Percentiles rank a stretch among this genome's conserved stretches.
Evolutionary conservation across 2,888 invertebrate genomes (phyloP).

Genomic region (Pseudococcus longispinus): DNA sequence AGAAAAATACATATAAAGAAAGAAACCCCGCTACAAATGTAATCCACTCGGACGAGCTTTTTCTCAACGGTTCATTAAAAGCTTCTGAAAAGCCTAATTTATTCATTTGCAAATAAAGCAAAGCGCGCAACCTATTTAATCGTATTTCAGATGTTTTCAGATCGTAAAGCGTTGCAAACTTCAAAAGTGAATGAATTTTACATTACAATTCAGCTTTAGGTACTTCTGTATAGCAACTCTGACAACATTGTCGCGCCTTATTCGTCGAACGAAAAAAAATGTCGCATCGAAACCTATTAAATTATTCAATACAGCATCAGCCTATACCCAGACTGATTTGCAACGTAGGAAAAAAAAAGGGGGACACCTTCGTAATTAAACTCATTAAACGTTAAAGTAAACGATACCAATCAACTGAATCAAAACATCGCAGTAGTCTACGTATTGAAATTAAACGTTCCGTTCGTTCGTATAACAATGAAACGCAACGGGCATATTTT

Average conservation of each 20-base stretch:
- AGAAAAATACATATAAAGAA: not conserved
- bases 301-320: slow-evolving; percentile 30
- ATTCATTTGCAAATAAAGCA: slow-evolving; percentile 10
- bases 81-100: not conserved
- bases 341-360: not conserved
- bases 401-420: slow-evolving; percentile 23
- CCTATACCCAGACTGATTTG: not conserved
- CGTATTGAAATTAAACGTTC: not conserved
- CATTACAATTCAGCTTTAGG: not conserved
- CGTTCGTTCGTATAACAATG: not conserved
- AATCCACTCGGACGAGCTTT: not conserved
- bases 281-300: slow-evolving; percentile 12
- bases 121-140: slow-evolving; percentile 5
- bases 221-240: not conserved
- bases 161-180: not conserved
- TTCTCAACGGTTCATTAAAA: slow-evolving; percentile 4
- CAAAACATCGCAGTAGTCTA: not conserved
- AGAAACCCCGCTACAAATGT: not conserved
- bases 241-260: not conserved
- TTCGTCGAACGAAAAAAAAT: slow-evolving; percentile 13
- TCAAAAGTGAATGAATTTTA: slow-evolving; percentile 19
- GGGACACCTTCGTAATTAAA: not conserved
- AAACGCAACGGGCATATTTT: not conserved
- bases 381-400: slow-evolving; percentile 14
- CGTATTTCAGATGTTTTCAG: slow-evolving; percentile 1